phyloP scores from a whole-genome alignment of 2,888 invertebrate genomes.

The Cryptocheilus praepositus region DNA sequence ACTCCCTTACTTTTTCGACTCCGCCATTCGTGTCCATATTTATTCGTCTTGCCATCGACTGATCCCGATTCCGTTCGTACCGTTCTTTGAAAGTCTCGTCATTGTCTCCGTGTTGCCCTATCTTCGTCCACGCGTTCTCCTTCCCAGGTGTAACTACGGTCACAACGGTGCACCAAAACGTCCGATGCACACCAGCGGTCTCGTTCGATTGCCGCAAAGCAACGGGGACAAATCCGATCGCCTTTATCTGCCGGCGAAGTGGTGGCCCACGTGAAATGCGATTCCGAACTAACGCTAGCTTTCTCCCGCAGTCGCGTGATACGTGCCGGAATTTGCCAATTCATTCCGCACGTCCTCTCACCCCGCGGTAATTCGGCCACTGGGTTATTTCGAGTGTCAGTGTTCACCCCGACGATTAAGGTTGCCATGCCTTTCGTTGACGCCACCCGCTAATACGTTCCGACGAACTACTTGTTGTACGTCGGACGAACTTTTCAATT shows the following conservation, averaged over 20 bases:
- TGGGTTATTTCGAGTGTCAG: not conserved
- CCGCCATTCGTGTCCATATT: too few species aligned
- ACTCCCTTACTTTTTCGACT: too few species aligned
- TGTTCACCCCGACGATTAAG: too few species aligned
- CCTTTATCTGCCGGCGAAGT: conserved; percentile 33
- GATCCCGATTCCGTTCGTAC: not conserved
- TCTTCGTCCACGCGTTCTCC: not conserved
- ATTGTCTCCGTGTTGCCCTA: not conserved
- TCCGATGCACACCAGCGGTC: conserved; percentile 7
- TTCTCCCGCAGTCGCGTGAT: conserved; percentile 22
- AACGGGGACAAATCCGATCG: conserved; percentile 43
- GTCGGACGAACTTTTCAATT: not conserved
- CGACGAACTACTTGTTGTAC: not conserved
- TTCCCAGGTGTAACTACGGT: conserved; percentile 1
- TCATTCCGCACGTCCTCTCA: conserved; percentile 1
- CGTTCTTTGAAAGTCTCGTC: not conserved
- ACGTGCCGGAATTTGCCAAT: conserved; percentile 43
- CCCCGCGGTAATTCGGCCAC: not conserved
- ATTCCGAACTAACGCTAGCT: conserved; percentile 39
- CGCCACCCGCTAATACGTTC: too few species aligned
- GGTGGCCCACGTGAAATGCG: conserved; percentile 34
- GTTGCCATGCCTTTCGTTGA: too few species aligned
- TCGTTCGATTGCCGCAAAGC: conserved; percentile 38
- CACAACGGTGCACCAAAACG: not conserved
- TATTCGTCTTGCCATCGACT: not conserved